Evolutionary conservation across 2,797 vertebrate genomes (phyloP), one percentile per base, ranked within the genome.

Genomic region (Acomys russatus): DNA sequence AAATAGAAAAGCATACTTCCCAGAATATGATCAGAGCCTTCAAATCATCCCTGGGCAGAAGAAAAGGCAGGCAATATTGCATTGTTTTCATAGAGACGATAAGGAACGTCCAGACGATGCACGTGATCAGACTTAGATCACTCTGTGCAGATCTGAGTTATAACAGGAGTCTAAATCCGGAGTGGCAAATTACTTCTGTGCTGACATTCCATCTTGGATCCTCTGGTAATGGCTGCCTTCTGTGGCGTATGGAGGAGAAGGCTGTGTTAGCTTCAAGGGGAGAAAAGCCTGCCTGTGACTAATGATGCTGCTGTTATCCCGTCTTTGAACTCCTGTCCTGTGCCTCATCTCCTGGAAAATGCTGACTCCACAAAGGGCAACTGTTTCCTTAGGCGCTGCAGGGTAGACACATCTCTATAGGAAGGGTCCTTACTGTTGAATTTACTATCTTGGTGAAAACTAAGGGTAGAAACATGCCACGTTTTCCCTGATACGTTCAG

Each of bases 111-210:
- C 56, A 93, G 91, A 94, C 76, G n/a, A 76, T 86, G 68, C 94
- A 94, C 38, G 54, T 56, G 82, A 92, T 35, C 49, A 66, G 79
- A 38, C 66, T 96, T 92, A 94, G 94, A 93, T 96, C 88, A 85
- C 22, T 76, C 59, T 54, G 35, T 66, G 61, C 94, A 68, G 66
- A 78, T 95, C 87, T 95, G 89, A 94, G 63, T 91, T 91, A 80
- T 80, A 88, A 77, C 9, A 89, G 61, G 59, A 95, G 78, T 89
- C 83, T 88, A 91, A 89, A 92, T 68, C 74, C 33, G 30, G 91
- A 91, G 88, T 4, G 61, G 83, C 54, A 97, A 96, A 95, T 94
- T 87, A 83, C 20, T 83, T 94, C 88, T 89, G 59, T 44, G 85
- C 70, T 91, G 86, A 61, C 18, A 38, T 86, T 59, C 63, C 82